Conservation (phyloP, 2,113 vertebrate species). For the Crotalus helleri region DNA sequence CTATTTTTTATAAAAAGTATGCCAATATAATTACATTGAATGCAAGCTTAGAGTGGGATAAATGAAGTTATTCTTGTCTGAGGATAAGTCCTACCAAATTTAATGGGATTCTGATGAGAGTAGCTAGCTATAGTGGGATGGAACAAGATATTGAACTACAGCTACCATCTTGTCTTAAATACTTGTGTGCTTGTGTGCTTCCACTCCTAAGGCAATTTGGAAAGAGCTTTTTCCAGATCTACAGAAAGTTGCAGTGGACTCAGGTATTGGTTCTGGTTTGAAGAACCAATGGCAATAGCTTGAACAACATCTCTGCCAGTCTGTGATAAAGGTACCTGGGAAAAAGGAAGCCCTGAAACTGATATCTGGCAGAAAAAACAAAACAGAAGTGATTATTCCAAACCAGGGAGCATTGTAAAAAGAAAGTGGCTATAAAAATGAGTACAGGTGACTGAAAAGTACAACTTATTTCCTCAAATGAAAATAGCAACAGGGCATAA, state of each 20-base stretch:
- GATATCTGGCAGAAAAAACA: conserved; percentile 25
- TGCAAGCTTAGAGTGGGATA: background rate
- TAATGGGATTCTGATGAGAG: background rate
- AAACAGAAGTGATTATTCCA: conserved; percentile 44
- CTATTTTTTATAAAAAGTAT: background rate
- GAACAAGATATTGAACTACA: background rate
- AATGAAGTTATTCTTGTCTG: background rate
- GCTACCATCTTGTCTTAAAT: background rate
- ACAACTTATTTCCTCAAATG: conserved; percentile 41
- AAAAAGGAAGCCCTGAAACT: background rate
- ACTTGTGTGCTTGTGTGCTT: background rate
- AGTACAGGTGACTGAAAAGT: conserved; percentile 31
- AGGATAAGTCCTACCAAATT: background rate
- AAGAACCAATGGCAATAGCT: conserved; percentile 6
- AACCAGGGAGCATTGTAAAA: conserved; percentile 53
- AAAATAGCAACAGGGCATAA: conserved; percentile 41
- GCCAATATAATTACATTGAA: background rate
- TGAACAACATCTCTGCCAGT: background rate
- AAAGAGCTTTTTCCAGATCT: background rate
- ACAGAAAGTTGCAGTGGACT: background rate
- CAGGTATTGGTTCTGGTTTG: background rate
- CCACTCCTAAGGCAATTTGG: background rate
- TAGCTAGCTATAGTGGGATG: background rate
- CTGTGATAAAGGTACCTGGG: background rate
- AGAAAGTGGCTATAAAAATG: conserved; percentile 36